Base-by-base conservation (phyloP, 1,140 invertebrate species). In the Euwallacea fornicatus region DNA sequence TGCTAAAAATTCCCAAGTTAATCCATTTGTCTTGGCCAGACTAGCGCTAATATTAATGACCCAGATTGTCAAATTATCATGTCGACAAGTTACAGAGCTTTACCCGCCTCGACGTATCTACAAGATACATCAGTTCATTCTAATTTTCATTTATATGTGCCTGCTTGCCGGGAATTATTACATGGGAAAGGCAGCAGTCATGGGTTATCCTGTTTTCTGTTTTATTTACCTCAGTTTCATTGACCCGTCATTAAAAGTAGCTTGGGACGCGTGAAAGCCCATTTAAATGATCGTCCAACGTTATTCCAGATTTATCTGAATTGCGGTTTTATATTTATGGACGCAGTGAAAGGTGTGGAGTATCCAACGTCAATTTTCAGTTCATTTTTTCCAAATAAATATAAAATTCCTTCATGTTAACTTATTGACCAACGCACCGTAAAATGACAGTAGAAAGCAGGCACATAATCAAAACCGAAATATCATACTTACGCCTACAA, bases 181-280 rank as follows among this genome's bases (percentile, higher is more conserved):
- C 21, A 21, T 33, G 21, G 59, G 21, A 61, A 43, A 56, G n/a
- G 42, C 16, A 41, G 8, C 42, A 61, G 11, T 61, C 43, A 61
- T 61, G 59, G 59, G 9, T 61, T 42, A 56, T 56, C 46, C 42
- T 6, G 46, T 50, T 50, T 58, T 43, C 21, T 33, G 62, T 65
- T 65, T 65, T 65, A 65, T 65, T 65, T 65, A 66, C 64, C 10
- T n/a, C 53, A 56, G 50, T 66, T 66, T 66, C 50, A 54, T 66
- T 66, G 64, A 66, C 64, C 64, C 64, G 46, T 65, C 15, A 9
- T 53, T 53, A 65, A 65, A 62, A 33, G 21, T 33, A 33, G 21
- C 21, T 33, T 33, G 21, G 21, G 4, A 33, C 21, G 21, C 4
- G 21, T 2, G 16, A 21, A 60, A 58, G 55, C 55, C 55, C n/a